Evolutionary conservation across 2,888 invertebrate genomes (phyloP), one percentile per base, ranked within the genome.

Genomic region (Cyrtodaria siliqua): DNA sequence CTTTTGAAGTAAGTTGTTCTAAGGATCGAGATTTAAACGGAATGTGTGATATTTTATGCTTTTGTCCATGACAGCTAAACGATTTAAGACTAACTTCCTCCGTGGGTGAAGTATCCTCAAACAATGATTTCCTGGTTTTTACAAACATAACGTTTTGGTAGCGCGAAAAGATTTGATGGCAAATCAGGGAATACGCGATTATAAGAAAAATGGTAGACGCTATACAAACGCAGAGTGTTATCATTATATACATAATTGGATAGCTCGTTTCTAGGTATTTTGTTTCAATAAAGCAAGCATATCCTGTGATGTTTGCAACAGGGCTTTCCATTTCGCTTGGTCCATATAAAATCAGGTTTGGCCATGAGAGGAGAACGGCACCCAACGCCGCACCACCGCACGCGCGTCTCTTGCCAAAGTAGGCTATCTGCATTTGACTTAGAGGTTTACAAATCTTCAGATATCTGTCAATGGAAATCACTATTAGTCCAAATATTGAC

Each of bases 371-470:
- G 3, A 85, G 33, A 6, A 82, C 20, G 1, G 86, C 71, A 18
- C 63, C 56, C 0, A 75, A 20, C 18, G 73, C 49, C 0, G 83
- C 81, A 12, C 60, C 70, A 9, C 62, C 42, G 24, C 85, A 84
- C 12, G 82, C 73, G 12, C 75, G 59, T 40, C 82, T 83, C 16
- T 83, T 83, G 18, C 85, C 81, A 23, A 80, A 76, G 26, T 83
- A 77, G 1, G 83, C 73, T 52, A 88, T 79, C 49, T 89, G 87
- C 14, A 76, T 23, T 49, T 78, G 82, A 23, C 75, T 67, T 3
- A 89, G 71, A 2, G 88, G 90, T 50, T 68, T 75, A 53, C 90
- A 88, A 16, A 90, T 86, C 55, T 89, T 89, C 20, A 82, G 62
- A 69, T 86, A 89, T n/a, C 90, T 62, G 62, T 89, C 89, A 2